Evolutionary conservation across 1,140 invertebrate species (phyloP).

Genomic region (Nephila pilipes): DNA sequence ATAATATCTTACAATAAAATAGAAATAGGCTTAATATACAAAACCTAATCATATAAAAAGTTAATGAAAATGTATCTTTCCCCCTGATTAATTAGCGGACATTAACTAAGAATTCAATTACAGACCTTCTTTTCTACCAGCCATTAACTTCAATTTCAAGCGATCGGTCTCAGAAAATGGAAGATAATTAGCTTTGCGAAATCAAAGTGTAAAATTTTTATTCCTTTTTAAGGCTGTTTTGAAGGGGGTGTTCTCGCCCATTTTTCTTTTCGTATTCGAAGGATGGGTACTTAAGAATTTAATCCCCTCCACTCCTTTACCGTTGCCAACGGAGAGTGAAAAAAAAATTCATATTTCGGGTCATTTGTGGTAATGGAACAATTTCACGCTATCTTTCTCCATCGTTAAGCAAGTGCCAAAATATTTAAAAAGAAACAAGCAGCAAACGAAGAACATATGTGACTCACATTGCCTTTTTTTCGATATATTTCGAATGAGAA

Average conservation of each 20-base stretch:
- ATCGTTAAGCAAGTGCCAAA: neutral
- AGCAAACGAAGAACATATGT: neutral
- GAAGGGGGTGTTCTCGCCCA: neutral
- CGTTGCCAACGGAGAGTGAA: neutral
- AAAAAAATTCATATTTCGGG: neutral
- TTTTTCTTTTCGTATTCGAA: neutral
- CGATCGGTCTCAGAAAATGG: conserved; percentile 8
- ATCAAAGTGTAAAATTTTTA: conserved; percentile 33
- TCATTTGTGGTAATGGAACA: conserved; percentile 33
- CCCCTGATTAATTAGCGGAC: neutral
- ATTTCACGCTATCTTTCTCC: conserved; percentile 32
- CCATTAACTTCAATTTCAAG: conserved; percentile 16
- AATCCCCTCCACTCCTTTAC: conserved; percentile 2
- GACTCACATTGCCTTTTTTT: neutral
- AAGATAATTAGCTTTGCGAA: neutral
- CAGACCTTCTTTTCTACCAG: neutral
- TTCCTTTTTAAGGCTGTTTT: neutral
- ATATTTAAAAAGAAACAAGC: neutral
- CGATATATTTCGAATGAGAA: neutral
- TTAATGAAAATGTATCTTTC: neutral
- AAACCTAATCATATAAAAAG: neutral
- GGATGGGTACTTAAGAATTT: conserved; percentile 12
- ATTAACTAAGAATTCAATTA: conserved; percentile 22
- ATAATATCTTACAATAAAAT: neutral
- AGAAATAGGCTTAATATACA: too few relatives aligned